A percentile compares a stretch with the other conserved stretches of the same genome.
Conservation (phyloP, 53 echinoderm and acorn worm genomes). For the Astropecten irregularis region DNA sequence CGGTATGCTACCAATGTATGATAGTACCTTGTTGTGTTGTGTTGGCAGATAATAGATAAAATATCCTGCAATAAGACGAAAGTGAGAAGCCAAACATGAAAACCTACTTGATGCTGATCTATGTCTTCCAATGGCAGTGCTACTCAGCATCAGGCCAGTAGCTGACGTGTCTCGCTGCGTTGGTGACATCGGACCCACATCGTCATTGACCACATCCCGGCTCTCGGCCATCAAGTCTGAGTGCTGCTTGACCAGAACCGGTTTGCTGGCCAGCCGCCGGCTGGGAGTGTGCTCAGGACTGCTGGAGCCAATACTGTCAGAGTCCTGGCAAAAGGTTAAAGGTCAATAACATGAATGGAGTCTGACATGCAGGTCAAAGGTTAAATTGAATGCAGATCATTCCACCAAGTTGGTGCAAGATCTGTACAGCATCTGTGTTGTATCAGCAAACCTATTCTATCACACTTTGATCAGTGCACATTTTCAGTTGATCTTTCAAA, state of each 20-base stretch:
- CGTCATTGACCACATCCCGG: not conserved
- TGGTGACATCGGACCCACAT: slow-evolving; percentile 32
- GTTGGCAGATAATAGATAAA: too few species aligned
- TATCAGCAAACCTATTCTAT: too few species aligned
- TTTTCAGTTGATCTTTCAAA: too few species aligned
- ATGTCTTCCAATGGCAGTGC: slow-evolving; percentile 51
- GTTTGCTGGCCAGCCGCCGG: slow-evolving; percentile 20
- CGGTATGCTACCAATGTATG: too few species aligned
- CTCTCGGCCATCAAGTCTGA: slow-evolving; percentile 46
- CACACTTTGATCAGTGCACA: too few species aligned
- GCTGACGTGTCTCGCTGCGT: slow-evolving; percentile 19
- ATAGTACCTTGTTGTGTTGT: too few species aligned
- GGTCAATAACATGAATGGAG: not conserved
- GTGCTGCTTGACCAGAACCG: slow-evolving; percentile 38
- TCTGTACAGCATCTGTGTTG: too few species aligned
- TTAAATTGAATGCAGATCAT: too few species aligned
- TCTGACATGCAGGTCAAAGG: too few species aligned
- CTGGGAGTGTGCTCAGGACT: slow-evolving; percentile 57
- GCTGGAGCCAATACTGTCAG: slow-evolving; percentile 51
- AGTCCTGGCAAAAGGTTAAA: slow-evolving; percentile 41
- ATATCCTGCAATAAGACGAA: too few species aligned
- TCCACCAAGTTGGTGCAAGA: too few species aligned
- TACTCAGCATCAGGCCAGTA: slow-evolving; percentile 24
- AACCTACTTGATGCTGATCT: slow-evolving; percentile 79
- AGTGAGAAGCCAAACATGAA: too few species aligned